Conservation (phyloP, 2,113 vertebrate genomes). For the Acrocephalus kingi region DNA sequence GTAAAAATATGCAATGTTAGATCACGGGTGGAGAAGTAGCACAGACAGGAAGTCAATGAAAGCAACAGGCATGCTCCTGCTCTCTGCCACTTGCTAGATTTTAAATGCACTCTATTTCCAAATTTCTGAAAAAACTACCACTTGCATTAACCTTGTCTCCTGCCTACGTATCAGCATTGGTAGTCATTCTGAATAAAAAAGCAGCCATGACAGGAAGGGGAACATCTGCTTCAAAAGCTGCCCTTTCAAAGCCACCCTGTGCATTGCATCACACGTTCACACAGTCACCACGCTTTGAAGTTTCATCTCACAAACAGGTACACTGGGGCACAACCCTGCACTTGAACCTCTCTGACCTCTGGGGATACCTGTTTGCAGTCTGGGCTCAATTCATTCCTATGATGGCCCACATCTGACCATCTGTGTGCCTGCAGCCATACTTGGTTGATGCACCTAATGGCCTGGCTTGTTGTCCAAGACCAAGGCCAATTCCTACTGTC, state of each 20-base stretch:
- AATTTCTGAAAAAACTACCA: neutral
- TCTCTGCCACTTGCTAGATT: neutral
- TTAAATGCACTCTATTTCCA: neutral
- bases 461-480: neutral
- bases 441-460: neutral
- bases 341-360: neutral
- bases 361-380: neutral
- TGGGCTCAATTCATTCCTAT: neutral
- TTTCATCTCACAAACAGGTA: neutral
- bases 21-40: slow-evolving; percentile 7
- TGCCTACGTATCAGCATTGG: rapidly evolving
- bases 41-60: neutral
- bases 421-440: neutral
- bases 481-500: neutral
- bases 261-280: neutral
- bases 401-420: neutral
- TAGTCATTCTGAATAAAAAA: neutral
- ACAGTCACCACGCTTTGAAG: neutral
- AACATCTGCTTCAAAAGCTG: neutral
- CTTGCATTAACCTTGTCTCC: neutral
- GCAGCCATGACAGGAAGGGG: neutral
- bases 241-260: neutral
- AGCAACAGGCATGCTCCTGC: neutral
- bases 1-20: slow-evolving; percentile 36
- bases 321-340: neutral